Base-by-base conservation (phyloP, 2,113 vertebrate species). In the Sus scrofa region DNA sequence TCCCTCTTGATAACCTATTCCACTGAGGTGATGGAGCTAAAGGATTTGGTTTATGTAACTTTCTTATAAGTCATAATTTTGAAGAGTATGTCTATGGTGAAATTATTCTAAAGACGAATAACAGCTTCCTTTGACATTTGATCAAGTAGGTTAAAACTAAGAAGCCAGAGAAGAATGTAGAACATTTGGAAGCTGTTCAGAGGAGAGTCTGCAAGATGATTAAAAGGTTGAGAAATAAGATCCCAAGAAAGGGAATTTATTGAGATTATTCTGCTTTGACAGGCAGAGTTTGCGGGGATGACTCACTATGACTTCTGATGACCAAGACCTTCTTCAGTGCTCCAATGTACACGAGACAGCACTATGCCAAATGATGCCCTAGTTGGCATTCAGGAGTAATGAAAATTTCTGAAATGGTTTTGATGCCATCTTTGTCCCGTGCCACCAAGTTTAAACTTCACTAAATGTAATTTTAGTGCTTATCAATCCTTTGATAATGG, bases 71-170 rank as follows among this genome's bases (percentile, higher is more conserved):
- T 77, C 60, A 34, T 73, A 7, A 73, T 86, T 89, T 92, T n/a
- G 73, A 94, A 87, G 50, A 81, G 20, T 62, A 60, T n/a, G 74
- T 60, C 24, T 70, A 30, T 67, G 89, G 89, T 94, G 27, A 86
- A 92, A 60, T 81, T 63, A 52, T 65, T 8, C 63, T 73, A 56
- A 58, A 73, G 39, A 62, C 32, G 86, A 97, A 85, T 91, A 96
- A 88, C 34, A 97, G 4, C 18, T 16, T 15, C 65, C 92, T 98
- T 73, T 96, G 89, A 96, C 92, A 97, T 96, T 95, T 82, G 85
- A 4, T 85, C 86, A 91, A 98, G 91, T 85, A 96, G 95, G 89
- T 73, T 95, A 91, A 97, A 98, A 94, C 37, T 94, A 77, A 97
- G 2, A 92, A 88, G 9, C 71, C 32, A 71, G 65, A 82, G 44